Base-by-base conservation (phyloP, 2,888 invertebrate genomes). In the Phrixothrix hirtus region DNA sequence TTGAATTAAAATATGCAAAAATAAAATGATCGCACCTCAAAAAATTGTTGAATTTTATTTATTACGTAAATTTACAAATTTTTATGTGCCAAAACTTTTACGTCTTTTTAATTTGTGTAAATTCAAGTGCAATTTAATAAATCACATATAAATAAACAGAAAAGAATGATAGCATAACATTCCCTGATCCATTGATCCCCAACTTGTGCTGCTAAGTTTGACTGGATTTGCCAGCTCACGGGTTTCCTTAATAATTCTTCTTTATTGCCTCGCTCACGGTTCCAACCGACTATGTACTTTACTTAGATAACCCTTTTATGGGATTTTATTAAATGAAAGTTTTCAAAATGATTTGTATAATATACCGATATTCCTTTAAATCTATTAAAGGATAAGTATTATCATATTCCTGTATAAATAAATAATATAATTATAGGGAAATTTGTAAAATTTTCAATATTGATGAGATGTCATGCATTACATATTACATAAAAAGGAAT, bases 201-300 rank as follows among this genome's bases (percentile, higher is more conserved):
- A 75, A 75, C 73, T 75, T 74, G 75, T 74, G 74, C 72, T 71
- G 72, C 69, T 73, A 73, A 72, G 73, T 74, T 72, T 72, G 71
- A 75, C 72, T 75, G 74, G 75, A 75, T 75, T 75, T 75, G 73
- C 71, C 65, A 71, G 74, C 73, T 75, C 73, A 71, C 65, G 68
- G 71, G 70, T 72, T 74, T 74, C 74, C 74, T 75, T 73, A 73
- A 75, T 75, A 75, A 74, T 75, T 75, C 75, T 75, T 75, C 73
- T 75, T 75, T 74, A 74, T 74, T 72, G 69, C 67, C 63, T 65
- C 68, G 60, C 67, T 68, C 65, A 69, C 70, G 63, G 67, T 65
- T 68, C 57, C 52, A 38, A 42, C 46, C 49, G 39, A 45, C 41
- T 55, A 43, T 43, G 31, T 55, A 47, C 48, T 49, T 46, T 51